Evolutionary conservation across 2,113 vertebrate genomes (phyloP).

Genomic region (Noctilio leporinus): DNA sequence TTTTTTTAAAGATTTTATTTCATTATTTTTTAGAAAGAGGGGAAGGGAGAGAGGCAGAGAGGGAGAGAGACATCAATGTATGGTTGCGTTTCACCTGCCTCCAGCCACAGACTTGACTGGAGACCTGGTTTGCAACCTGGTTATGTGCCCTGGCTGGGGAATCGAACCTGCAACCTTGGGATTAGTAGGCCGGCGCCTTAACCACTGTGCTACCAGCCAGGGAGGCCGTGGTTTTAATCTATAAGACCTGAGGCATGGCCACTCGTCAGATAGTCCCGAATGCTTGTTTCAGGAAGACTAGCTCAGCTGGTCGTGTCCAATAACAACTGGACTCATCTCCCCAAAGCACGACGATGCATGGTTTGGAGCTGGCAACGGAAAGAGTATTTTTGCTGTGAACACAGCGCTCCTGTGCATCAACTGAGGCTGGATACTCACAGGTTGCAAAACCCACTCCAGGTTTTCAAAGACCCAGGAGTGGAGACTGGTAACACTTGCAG

Average conservation of each 20-base stretch:
- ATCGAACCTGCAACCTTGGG: too few species aligned
- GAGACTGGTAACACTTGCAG: background rate
- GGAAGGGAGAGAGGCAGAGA: too few species aligned
- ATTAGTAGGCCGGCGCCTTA: too few species aligned
- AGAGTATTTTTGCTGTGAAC: background rate
- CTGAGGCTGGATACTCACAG: background rate
- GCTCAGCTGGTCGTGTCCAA: background rate
- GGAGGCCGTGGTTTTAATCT: background rate
- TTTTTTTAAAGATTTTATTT: too few species aligned
- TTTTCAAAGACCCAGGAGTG: background rate
- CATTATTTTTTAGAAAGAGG: too few species aligned
- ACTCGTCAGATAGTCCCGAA: background rate
- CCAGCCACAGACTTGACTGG: too few species aligned
- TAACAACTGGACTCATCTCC: background rate
- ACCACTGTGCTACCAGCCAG: too few species aligned
- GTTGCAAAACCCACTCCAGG: background rate
- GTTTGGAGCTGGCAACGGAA: background rate
- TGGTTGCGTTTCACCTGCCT: too few species aligned
- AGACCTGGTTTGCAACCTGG: too few species aligned
- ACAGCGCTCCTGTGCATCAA: background rate
- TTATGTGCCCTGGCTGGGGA: too few species aligned
- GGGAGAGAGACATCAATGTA: too few species aligned
- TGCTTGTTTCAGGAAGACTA: background rate
- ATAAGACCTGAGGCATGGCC: background rate
- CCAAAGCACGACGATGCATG: background rate